Evolutionary conservation across 2,113 vertebrate species (phyloP), one percentile per base, ranked within the genome.

Genomic region (Garra rufa): DNA sequence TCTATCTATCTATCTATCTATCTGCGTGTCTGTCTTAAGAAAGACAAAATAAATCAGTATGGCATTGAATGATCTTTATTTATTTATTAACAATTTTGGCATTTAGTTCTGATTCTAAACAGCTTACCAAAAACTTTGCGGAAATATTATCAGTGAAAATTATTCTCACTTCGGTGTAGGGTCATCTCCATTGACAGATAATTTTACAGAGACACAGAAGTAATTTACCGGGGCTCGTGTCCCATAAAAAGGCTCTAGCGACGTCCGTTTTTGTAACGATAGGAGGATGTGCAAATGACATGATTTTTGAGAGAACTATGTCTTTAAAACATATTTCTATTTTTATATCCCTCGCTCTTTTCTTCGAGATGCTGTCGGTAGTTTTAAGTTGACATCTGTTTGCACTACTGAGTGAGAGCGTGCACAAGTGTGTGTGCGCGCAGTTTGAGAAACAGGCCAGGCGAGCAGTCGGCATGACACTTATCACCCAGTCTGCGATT

Each of bases 401-500:
- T 65, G 81, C 83, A 46, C 38, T 57, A 80, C 41, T 78, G 55
- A 55, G 70, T 17, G 28, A 50, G 67, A 48, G 70, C 74, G 19
- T 85, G 59, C 82, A 46, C 50, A 61, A 76, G 76, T 77, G 73
- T 43, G 73, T 30, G 61, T 17, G 84, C 50, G 57, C 52, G 61
- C 67, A 70, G 67, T 70, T 70, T 41, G 67, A 63, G 71, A 82
- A 63, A 28, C 69, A 69, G 63, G 69, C 69, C 69, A 70, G 75
- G 61, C 48, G 65, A 59, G 4, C 41, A 76, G 83, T 63, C 65
- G 57, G 76, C 59, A 57, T 79, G 65, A 11, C 46, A 82, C 80
- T 87, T 67, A 73, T 87, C 86, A 87, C 81, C 30, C 86, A 79
- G 83, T 57, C 4, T 43, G 69, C 85, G 89, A 87, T 89, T 91